A percentile compares a stretch with the other conserved stretches of the same genome.
phyloP scores from a whole-genome alignment of 2,113 vertebrate species.

The pig (Sus scrofa) region DNA sequence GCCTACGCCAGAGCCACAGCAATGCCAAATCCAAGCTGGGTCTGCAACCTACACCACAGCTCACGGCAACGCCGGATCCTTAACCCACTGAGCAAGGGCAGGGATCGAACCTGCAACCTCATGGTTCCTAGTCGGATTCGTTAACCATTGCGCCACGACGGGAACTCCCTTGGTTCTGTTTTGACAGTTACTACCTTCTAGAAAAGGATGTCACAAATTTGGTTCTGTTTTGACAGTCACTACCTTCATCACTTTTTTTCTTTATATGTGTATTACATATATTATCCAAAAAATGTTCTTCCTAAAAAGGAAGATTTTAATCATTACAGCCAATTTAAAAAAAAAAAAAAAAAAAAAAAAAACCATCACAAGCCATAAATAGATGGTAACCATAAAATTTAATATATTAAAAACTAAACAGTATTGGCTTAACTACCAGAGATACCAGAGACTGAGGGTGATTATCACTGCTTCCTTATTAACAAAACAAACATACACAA shows the following conservation, averaged over 20 bases:
- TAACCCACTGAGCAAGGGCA: too few relatives aligned
- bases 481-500: neutral
- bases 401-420: neutral
- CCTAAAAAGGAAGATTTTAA: neutral
- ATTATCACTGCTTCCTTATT: neutral
- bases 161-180: slow-evolving; percentile 33
- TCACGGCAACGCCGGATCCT: too few relatives aligned
- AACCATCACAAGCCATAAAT: neutral
- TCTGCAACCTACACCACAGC: too few relatives aligned
- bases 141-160: too few relatives aligned
- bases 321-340: neutral
- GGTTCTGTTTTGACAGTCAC: slow-evolving; percentile 28
- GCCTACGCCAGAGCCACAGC: too few relatives aligned
- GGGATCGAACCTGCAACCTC: too few relatives aligned
- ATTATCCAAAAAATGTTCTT: neutral
- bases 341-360: neutral
- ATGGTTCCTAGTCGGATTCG: too few relatives aligned
- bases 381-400: neutral
- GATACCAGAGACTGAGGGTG: neutral
- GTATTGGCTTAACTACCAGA: neutral
- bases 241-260: neutral
- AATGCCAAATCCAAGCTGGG: too few relatives aligned
- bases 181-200: neutral
- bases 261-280: neutral
- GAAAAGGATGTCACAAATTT: neutral